Percentiles rank a stretch among this genome's conserved stretches.
phyloP scores from a whole-genome alignment of 1,140 invertebrate species.

The Drosophila carrolli region DNA sequence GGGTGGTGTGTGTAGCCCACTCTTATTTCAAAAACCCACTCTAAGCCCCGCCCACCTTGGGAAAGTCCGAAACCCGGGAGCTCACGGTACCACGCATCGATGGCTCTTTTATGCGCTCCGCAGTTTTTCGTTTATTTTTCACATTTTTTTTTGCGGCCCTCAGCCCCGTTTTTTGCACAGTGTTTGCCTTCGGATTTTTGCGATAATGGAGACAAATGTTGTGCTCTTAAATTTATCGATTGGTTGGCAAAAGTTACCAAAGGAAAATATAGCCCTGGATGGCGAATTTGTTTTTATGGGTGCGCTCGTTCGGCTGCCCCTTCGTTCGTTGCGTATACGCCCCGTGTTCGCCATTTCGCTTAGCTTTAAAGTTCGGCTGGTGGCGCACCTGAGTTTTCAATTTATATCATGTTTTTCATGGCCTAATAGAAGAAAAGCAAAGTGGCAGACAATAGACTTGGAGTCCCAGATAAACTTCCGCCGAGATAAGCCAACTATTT shows the following conservation, averaged over 20 bases:
- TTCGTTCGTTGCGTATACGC: constrained; percentile 35
- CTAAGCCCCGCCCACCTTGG: constrained; percentile 52
- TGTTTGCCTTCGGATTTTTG: constrained; percentile 76
- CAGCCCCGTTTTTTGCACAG: constrained; percentile 39
- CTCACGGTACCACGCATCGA: constrained; percentile 66
- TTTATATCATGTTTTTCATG: constrained; percentile 65
- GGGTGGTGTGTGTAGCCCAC: not conserved
- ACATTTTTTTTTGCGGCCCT: constrained; percentile 42
- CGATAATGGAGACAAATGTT: constrained; percentile 82
- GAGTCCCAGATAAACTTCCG: constrained; percentile 46
- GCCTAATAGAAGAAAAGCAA: constrained; percentile 64
- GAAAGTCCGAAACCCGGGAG: constrained; percentile 29
- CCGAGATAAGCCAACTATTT: constrained; percentile 64
- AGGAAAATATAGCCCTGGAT: constrained; percentile 55
- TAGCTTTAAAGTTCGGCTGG: constrained; percentile 37
- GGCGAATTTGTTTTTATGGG: constrained; percentile 68
- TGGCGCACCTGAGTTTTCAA: constrained; percentile 65
- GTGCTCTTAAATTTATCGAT: constrained; percentile 82
- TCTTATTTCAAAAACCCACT: constrained; percentile 15
- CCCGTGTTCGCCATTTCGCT: constrained; percentile 16
- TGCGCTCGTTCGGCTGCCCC: constrained; percentile 4
- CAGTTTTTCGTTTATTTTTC: constrained; percentile 61
- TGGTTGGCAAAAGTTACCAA: constrained; percentile 59
- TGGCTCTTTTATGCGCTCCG: constrained; percentile 74
- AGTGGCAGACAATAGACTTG: constrained; percentile 57